Base-by-base conservation (phyloP, 2,113 vertebrate genomes). In the Eidolon helvum region DNA sequence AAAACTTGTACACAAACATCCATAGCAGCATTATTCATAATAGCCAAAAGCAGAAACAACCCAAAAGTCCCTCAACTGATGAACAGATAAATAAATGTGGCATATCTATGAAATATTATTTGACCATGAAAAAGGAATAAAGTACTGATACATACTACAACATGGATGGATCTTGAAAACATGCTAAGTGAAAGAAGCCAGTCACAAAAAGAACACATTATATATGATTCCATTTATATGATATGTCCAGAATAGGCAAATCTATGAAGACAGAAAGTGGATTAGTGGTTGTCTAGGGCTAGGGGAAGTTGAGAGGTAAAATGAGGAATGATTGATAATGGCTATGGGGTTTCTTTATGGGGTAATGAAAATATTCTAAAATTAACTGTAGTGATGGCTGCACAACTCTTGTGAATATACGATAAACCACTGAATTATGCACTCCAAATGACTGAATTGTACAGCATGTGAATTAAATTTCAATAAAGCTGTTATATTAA, bases 361-460 rank as follows among this genome's bases (percentile, higher is more conserved):
- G 22, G n/a, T 35, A 7, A 93, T 77, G 35, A 94, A 97, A 96
- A 91, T 87, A 65, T 77, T 85, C 75, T 91, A 85, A 91, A 97
- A 88, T 59, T 84, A 74, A 75, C n/a, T 65, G 33, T 15, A 48
- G 55, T 95, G 28, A 94, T 53, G 7, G 24, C 6, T 92, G 21
- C 28, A 91, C 61, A 88, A 94, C 53, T 79, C 78, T 85, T 86
- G 35, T 80, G 43, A 91, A 84, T 74, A 87, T 61, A 93, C 45
- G 43, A 91, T 48, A 94, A 82, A 86, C 21, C 15, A 92, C 5
- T 65, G n/a, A 65, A 65, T 85, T 84, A 48, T 7, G 75, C 22
- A 94, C 12, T 88, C 79, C 30, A 91, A 74, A 89, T 35, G 38
- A 53, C 53, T 85, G 28, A 91, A 95, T 30, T 95, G 12, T 35